These are phyloP conservation scores for Danaus melanippus DNA, from an alignment of 1,140 invertebrate genomes.

Conservation along the genomic window DNA sequence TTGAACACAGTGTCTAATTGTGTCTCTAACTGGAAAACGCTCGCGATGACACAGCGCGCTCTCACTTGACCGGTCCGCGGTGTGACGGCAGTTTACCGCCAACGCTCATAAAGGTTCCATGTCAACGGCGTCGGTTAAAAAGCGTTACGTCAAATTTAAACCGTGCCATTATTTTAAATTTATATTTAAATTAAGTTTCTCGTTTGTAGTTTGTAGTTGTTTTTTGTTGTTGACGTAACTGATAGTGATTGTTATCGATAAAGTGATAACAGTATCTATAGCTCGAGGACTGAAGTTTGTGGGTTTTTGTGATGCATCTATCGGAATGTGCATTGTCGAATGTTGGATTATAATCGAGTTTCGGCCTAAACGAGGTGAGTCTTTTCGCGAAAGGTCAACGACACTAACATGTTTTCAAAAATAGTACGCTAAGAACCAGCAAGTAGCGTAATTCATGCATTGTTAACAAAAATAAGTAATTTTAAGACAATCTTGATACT, in stretches of 20 bases:
- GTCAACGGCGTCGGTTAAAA: conserved; percentile 27
- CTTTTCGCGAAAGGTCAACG: conserved; percentile 42
- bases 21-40: conserved; percentile 40
- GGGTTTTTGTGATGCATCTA: conserved; percentile 50
- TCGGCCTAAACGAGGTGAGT: conserved; percentile 51
- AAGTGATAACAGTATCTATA: conserved; percentile 35
- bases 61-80: conserved; percentile 46
- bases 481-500: too few relatives aligned
- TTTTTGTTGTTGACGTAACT: too few relatives aligned
- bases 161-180: too few relatives aligned
- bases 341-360: conserved; percentile 49
- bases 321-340: conserved; percentile 39
- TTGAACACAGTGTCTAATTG: conserved; percentile 1
- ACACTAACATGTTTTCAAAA: conserved; percentile 19
- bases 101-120: conserved; percentile 40
- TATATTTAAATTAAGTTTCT: too few relatives aligned
- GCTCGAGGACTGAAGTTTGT: conserved; percentile 20
- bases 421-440: conserved; percentile 1
- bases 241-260: conserved; percentile 12
- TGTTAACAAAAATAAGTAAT: too few relatives aligned
- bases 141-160: conserved; percentile 29
- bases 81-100: conserved; percentile 44
- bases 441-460: not conserved
- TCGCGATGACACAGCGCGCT: conserved; percentile 48
- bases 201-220: too few relatives aligned